Base-by-base conservation (phyloP, 2,888 invertebrate genomes). In the Selenia dentaria region DNA sequence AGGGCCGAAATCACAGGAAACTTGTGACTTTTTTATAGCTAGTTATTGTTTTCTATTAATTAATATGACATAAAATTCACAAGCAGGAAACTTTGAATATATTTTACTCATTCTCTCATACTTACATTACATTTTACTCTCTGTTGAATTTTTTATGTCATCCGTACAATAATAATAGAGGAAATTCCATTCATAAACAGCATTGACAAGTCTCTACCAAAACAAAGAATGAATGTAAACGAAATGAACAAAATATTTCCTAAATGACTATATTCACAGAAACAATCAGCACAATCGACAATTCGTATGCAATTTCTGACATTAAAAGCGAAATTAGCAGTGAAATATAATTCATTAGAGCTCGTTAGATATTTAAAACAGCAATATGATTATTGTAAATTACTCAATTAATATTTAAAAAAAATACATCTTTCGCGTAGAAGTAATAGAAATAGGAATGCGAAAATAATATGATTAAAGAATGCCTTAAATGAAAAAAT, bases 311-410 rank as follows among this genome's bases (percentile, higher is more conserved):
- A 79, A 64, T 68, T 65, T 65, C 73, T 78, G 73, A 64, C 76
- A 75, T 81, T 72, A 73, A 65, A 60, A 69, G 26, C 58, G 63
- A 64, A 79, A 83, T 88, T 75, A 80, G 51, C 57, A 42, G 67
- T 83, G 74, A 87, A 83, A 80, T 88, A 84, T 74, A 64, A 74
- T 73, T 79, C 83, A 88, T 89, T 87, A 87, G 64, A 63, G 54
- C 81, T 90, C 87, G 73, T 88, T 87, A 84, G 60, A 80, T 88
- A 88, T 87, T 88, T 79, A 86, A 88, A 87, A 74, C 70, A 79
- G 80, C 65, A 59, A 67, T 67, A 54, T 52, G 65, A 53, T 60
- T 65, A 59, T 65, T 65, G 57, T 57, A 65, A 70, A 80, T 74
- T 71, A 51, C 75, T 79, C 73, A 58, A 82, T 83, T 74, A 36